Percentiles rank a stretch among this genome's conserved stretches.
These are phyloP conservation scores for Notodonta ziczac DNA, from an alignment of 2,888 invertebrate species.

Conservation along the genomic window DNA sequence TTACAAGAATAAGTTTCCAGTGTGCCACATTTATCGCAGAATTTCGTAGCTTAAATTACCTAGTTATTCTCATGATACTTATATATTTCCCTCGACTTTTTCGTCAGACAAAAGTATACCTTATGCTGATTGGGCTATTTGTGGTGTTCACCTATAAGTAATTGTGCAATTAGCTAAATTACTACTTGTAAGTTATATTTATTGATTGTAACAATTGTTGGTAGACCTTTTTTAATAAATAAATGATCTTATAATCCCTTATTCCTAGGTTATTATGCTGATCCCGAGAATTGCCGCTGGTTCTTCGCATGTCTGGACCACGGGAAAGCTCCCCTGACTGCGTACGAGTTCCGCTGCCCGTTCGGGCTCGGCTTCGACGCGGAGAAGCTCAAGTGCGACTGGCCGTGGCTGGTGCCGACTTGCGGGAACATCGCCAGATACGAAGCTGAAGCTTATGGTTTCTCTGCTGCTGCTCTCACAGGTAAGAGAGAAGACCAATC, in stretches of 20 bases:
- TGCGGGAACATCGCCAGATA: slow-evolving; percentile 84
- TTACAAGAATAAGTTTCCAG: no score
- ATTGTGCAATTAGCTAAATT: no score
- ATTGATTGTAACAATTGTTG: no score
- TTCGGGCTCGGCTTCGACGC: slow-evolving; percentile 92
- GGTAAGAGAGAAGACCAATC: slow-evolving; percentile 47
- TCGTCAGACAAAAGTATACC: no score
- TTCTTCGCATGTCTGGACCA: slow-evolving; percentile 93
- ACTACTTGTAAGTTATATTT: no score
- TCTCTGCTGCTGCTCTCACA: slow-evolving; percentile 69
- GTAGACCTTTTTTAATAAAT: no score
- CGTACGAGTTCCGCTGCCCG: slow-evolving; percentile 93
- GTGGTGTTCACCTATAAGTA: no score
- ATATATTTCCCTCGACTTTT: no score
- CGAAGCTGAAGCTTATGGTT: slow-evolving; percentile 79
- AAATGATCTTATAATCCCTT: neutral
- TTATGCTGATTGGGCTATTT: no score
- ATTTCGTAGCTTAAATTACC: slow-evolving; percentile 11
- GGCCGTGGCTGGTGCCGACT: slow-evolving; percentile 90
- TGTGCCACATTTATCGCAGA: no score
- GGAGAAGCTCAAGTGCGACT: slow-evolving; percentile 88
- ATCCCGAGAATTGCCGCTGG: slow-evolving; percentile 93
- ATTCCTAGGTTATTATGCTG: slow-evolving; percentile 88
- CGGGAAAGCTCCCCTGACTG: slow-evolving; percentile 85
- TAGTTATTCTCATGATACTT: neutral